These are phyloP conservation scores for Xiphydria camelus DNA, from an alignment of 2,888 invertebrate genomes.

Conservation along the genomic window DNA sequence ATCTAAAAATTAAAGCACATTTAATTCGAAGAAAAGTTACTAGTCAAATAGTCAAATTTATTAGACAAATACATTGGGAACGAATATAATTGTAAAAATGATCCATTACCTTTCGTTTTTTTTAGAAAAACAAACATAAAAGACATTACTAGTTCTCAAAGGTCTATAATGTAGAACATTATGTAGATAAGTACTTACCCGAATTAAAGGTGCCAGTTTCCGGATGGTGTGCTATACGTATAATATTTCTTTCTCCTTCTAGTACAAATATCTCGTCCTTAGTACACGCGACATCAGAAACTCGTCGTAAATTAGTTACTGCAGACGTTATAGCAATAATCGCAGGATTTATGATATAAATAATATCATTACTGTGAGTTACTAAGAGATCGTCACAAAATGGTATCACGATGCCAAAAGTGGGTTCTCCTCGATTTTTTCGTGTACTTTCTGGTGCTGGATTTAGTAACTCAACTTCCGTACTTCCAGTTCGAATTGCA, in stretches of 20 bases:
- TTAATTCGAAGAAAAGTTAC: too few relatives aligned
- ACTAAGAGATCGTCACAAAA: constrained; percentile 75
- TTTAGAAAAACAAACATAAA: too few relatives aligned
- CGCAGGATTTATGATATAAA: constrained; percentile 78
- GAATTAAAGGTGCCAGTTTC: constrained; percentile 59
- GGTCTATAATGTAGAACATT: too few relatives aligned
- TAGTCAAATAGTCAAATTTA: too few relatives aligned
- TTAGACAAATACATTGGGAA: too few relatives aligned
- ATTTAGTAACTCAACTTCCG: constrained; percentile 74
- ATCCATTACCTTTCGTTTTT: too few relatives aligned
- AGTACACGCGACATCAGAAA: constrained; percentile 63
- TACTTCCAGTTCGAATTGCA: constrained; percentile 49
- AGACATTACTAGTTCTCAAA: too few relatives aligned
- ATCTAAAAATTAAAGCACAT: too few relatives aligned
- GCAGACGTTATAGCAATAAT: constrained; percentile 52
- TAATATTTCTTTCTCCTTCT: constrained; percentile 75
- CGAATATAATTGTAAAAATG: too few relatives aligned
- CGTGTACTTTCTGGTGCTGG: constrained; percentile 61
- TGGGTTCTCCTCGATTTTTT: constrained; percentile 61
- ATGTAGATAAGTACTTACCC: constrained; percentile 33
- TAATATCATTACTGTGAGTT: constrained; percentile 70
- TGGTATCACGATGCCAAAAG: constrained; percentile 68
- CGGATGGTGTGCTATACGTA: constrained; percentile 77
- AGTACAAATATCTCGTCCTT: constrained; percentile 81
- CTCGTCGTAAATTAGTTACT: constrained; percentile 45